phyloP scores from a whole-genome alignment of 2,113 vertebrate species.

The Glaucidium brasilianum region DNA sequence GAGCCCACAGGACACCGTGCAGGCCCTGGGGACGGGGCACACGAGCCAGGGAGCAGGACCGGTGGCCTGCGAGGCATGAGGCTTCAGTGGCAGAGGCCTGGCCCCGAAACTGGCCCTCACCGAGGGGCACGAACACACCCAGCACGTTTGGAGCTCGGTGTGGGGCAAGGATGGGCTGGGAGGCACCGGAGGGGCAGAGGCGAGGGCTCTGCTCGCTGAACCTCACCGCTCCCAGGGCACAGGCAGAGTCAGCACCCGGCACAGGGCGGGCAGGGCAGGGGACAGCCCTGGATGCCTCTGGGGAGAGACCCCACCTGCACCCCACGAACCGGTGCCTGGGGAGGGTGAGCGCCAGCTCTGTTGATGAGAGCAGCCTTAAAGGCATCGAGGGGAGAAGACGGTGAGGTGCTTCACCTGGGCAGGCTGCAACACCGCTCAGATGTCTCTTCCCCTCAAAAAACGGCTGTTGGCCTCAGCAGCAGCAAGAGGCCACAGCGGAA shows the following conservation, averaged over 20 bases:
- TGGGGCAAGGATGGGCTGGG: not conserved
- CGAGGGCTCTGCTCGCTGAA: not conserved
- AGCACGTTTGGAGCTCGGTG: rapidly evolving
- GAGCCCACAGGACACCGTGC: not conserved
- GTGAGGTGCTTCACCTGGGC: not conserved
- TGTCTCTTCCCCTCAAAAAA: not conserved
- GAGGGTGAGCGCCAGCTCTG: not conserved
- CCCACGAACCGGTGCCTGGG: not conserved
- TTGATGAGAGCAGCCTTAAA: not conserved
- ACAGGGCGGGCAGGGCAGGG: rapidly evolving
- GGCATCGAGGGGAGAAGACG: not conserved
- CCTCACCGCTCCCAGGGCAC: not conserved
- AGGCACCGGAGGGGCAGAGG: rapidly evolving
- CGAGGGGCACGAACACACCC: rapidly evolving
- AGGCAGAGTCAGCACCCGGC: not conserved
- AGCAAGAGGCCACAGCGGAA: not conserved
- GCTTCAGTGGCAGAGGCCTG: not conserved
- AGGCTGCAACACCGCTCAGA: not conserved
- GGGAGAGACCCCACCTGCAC: not conserved
- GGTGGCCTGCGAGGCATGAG: not conserved
- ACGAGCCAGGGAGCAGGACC: not conserved
- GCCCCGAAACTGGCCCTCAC: not conserved
- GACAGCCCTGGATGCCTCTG: not conserved
- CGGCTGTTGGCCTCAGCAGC: not conserved
- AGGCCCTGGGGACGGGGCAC: not conserved